phyloP scores from a whole-genome alignment of 2,888 invertebrate species.

The Oxyteleia sp. region DNA sequence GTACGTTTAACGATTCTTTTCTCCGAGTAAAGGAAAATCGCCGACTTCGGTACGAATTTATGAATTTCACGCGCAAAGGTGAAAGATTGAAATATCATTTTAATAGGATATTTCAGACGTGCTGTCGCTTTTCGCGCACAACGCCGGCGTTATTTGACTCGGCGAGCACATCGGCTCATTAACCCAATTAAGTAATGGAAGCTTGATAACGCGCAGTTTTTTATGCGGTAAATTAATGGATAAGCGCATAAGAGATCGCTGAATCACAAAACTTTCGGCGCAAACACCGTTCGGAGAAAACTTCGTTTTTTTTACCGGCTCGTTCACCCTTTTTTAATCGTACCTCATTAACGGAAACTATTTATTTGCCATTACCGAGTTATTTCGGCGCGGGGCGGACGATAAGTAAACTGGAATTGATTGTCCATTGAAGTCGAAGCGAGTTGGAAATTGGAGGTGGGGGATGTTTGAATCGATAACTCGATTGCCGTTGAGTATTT shows the following conservation, averaged over 20 bases:
- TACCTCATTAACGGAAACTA: slow-evolving; percentile 52
- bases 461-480: slow-evolving; percentile 38
- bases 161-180: slow-evolving; percentile 82
- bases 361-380: slow-evolving; percentile 37
- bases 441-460: not conserved
- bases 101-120: slow-evolving; percentile 51
- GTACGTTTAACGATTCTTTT: not conserved
- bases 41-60: not conserved
- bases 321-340: slow-evolving; percentile 14
- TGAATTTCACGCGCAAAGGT: slow-evolving; percentile 19
- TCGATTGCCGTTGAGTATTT: slow-evolving; percentile 44
- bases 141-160: slow-evolving; percentile 78
- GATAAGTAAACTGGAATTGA: slow-evolving; percentile 27
- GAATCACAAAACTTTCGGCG: slow-evolving; percentile 48
- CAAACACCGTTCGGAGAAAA: too few species aligned
- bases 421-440: slow-evolving; percentile 18
- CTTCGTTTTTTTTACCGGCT: slow-evolving; percentile 10
- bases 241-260: slow-evolving; percentile 53
- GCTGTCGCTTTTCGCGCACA: slow-evolving; percentile 50
- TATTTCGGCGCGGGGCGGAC: not conserved
- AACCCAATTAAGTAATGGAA: slow-evolving; percentile 83
- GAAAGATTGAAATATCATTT: slow-evolving; percentile 40
- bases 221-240: slow-evolving; percentile 79
- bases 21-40: too few species aligned
- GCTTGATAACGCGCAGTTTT: slow-evolving; percentile 81